Evolutionary conservation across 2,797 vertebrate genomes (phyloP).

Genomic region (Cirrhinus mrigala): DNA sequence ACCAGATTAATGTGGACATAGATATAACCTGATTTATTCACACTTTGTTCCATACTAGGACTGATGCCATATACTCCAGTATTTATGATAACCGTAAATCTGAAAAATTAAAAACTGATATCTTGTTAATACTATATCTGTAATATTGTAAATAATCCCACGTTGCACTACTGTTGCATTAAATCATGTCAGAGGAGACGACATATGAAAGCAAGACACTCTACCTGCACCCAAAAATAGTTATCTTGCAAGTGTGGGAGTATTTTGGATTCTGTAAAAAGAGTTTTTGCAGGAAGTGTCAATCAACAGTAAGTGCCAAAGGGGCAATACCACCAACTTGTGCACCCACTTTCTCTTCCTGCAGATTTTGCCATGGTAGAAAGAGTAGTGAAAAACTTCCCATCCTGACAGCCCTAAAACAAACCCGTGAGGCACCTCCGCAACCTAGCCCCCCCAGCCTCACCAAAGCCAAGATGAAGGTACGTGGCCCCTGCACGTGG

Average conservation of each 20-base stretch:
- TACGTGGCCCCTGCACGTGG: too few species aligned
- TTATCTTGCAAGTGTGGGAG: not conserved
- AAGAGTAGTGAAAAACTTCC: not conserved
- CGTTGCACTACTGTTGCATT: not conserved
- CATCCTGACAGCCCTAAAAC: too few species aligned
- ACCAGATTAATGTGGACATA: too few species aligned
- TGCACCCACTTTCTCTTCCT: not conserved
- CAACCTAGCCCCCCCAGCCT: too few species aligned
- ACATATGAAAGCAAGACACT: not conserved
- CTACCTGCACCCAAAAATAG: not conserved
- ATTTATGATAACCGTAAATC: not conserved
- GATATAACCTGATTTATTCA: too few species aligned
- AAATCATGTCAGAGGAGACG: not conserved
- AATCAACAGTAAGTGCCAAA: not conserved
- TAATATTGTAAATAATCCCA: not conserved
- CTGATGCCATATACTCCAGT: too few species aligned
- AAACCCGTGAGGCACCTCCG: too few species aligned
- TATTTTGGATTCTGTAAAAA: not conserved
- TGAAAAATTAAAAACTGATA: not conserved
- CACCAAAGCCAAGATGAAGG: too few species aligned
- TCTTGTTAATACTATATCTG: too few species aligned
- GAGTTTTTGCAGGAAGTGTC: not conserved
- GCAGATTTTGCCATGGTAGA: not conserved
- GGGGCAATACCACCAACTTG: not conserved
- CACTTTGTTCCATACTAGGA: too few species aligned